Base-by-base conservation (phyloP, 2,888 invertebrate species). In the Cynaeus angustus region DNA sequence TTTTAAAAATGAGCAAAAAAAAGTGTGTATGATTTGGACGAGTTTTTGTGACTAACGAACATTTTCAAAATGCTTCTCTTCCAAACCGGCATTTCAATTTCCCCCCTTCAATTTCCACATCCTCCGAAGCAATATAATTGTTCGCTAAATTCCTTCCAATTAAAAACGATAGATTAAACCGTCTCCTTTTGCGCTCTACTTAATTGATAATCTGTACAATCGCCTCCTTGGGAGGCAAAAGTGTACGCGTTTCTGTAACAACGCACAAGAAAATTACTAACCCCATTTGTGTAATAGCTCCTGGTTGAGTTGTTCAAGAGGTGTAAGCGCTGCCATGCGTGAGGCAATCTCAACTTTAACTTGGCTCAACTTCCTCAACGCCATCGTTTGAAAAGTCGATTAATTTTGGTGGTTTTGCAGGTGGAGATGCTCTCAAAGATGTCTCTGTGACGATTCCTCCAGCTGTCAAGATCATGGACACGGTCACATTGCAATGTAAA, bases 401-500 rank as follows among this genome's bases (percentile, higher is more conserved):
- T 64, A 69, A 69, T 58, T 12, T 41, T 37, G 55, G 72, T 72
- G 65, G 10, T 26, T n/a, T 43, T 77, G 0, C 86, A 90, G 90
- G 88, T 76, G 88, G 88, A 30, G 85, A 87, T 43, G 89, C 90
- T 46, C 87, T 93, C 68, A 90, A 90, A 78, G 90, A 92, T 82
- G 89, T 93, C 72, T 88, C 89, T 82, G 90, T 93, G 76, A 89
- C 88, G 76, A 90, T 93, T 45, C 94, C 94, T 50, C 87, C 87
- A 72, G 92, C 93, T 0, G 93, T 91, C 37, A 87, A 90, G 65
- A 89, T 91, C 37, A 92, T 92, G 48, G 90, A 92, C 75, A 92
- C 92, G 0, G 92, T 93, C 53, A 91, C 91, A 45, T 86, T 94
- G 72, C 90, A 90, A 79, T 94, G 94, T 85, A 89, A 88, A 75